Base-by-base conservation (phyloP, 2,113 vertebrate genomes). In the Leucosticte australis region DNA sequence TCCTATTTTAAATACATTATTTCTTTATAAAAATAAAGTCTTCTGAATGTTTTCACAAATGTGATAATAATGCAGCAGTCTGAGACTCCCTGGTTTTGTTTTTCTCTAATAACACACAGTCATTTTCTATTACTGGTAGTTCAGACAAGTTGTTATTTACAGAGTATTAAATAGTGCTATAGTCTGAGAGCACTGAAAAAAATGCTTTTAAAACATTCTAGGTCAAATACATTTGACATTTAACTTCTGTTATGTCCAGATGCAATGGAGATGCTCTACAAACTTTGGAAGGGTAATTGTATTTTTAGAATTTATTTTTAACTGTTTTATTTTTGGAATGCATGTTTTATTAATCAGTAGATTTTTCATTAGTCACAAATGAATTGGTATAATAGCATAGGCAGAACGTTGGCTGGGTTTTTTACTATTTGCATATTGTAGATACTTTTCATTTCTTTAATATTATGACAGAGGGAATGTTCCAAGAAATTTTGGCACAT, bases 361-460 rank as follows among this genome's bases (percentile, higher is more conserved):
- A 44, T 95, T 95, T 95, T 94, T 94, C 71, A 82, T 89, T 95
- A 96, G 82, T 92, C 92, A 87, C 89, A 91, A 95, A 92, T 84
- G 92, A 95, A 90, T 94, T 70, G 84, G 53, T 94, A 69, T 76
- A 52, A 92, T 78, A 88, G 69, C 87, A 90, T 23, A 95, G 95
- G 91, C 94, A 94, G 95, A 95, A 84, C 68, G 59, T 42, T 91
- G 91, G 39, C 62, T 77, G 55, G 42, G 55, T 50, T 95, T 95
- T 65, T 79, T 87, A 63, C 81, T 84, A 88, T 95, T 87, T 95
- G 71, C 53, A 69, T 92, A 89, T 89, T 82, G 78, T 78, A 92
- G 82, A 81, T 89, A 90, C 60, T 94, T 92, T 81, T 89, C 9
- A 82, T 94, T 83, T 87, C 86, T 94, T 76, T 95, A 92, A 92